Conservation (phyloP, 2,113 vertebrate genomes). For the Clarias macrocephalus region DNA sequence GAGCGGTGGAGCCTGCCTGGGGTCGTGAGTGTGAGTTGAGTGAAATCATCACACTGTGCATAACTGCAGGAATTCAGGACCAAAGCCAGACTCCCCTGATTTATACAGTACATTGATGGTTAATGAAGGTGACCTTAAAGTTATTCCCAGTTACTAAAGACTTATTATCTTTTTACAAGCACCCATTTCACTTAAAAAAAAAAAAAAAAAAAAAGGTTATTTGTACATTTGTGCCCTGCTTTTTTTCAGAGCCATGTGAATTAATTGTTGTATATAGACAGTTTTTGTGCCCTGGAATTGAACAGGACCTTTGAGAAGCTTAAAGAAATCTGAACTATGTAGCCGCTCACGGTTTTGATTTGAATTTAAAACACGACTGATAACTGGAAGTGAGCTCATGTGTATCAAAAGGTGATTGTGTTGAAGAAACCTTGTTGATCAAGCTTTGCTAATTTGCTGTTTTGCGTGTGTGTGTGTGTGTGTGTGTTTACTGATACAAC, state of each 20-base stretch:
- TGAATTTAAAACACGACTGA: constrained; percentile 32
- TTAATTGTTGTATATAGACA: constrained; percentile 51
- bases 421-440: constrained; percentile 28
- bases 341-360: constrained; percentile 46
- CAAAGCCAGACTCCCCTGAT: background rate
- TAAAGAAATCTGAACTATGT: constrained; percentile 11
- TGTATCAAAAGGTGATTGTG: constrained; percentile 51
- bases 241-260: constrained; percentile 49
- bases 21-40: background rate
- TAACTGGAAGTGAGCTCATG: constrained; percentile 24
- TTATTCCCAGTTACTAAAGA: constrained; percentile 18
- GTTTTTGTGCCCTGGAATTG: constrained; percentile 37
- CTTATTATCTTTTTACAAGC: constrained; percentile 27
- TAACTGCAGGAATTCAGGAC: constrained; percentile 2
- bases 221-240: constrained; percentile 62
- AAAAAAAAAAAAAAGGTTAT: constrained; percentile 32
- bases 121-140: constrained; percentile 36
- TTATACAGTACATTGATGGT: constrained; percentile 1
- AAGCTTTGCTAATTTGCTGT: background rate
- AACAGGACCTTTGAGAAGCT: constrained; percentile 59
- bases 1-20: background rate
- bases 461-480: constrained; percentile 42
- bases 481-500: constrained; percentile 42
- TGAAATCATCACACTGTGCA: constrained; percentile 15
- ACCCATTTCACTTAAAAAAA: constrained; percentile 28